Base-by-base conservation (phyloP, 2,888 invertebrate genomes). In the Caenorhabditis panamensis region DNA sequence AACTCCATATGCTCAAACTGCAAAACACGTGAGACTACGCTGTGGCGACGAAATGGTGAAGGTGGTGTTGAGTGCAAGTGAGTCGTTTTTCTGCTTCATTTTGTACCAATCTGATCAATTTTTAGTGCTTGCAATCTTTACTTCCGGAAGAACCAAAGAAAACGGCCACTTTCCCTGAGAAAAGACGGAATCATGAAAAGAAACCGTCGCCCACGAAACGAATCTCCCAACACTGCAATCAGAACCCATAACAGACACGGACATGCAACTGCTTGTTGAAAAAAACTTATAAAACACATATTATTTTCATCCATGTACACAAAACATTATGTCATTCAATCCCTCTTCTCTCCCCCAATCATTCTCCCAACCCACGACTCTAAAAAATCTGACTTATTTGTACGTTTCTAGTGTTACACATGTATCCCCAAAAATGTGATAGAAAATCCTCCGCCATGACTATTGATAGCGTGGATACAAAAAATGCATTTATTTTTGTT, bases 1-100 rank as follows among this genome's bases (percentile, higher is more conserved):
- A 87, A 87, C 62, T 86, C 86, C 26, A 71, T 85, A 13, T 87
- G 87, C 59, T 84, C 85, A 24, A 87, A 87, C 56, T 87, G 87
- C 66, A 83, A 83, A 31, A 87, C 87, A 11, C 80, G 86, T 11
- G 86, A 86, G 58, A 87, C 87, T 16, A 86, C 86, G 26, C 41
- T 87, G 44, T 86, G 86, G 86, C 79, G 86, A 75, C 72, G 86
- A 67, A 83, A 83, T 51, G 83, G 83, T 5, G 80, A 79, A 44
- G 86, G 86, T 9, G 84, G 83, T 24, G 84, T 84, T 22, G 86
- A 86, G 79, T 86, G 86, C 86, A 86, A 86, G 86, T 86, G 53
- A 72, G 86, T 80, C 26, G 11, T 41, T 13, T 24, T 13, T 13
- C 20, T 4, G 36, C 26, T 20, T 53, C 9, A 6, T 28, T 31